Conservation (phyloP, 2,888 invertebrate species). For the Phortica okadai region DNA sequence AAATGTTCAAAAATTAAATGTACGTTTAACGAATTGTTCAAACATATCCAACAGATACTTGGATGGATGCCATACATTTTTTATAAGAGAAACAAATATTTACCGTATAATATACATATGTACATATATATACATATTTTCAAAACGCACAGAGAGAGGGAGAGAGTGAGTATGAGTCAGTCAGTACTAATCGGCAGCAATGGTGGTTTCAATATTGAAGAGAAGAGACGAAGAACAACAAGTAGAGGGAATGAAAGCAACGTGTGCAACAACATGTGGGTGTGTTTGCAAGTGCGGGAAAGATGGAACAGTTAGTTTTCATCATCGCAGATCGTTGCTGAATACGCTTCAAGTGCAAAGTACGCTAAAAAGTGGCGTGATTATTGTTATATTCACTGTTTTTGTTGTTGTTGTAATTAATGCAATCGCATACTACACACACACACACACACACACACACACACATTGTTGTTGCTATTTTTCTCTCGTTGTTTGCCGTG, state of each 20-base stretch:
- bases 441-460: neutral
- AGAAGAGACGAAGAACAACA: too few relatives aligned
- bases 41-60: too few relatives aligned
- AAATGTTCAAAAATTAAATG: too few relatives aligned
- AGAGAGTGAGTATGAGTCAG: neutral
- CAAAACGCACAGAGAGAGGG: too few relatives aligned
- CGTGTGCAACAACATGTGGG: neutral
- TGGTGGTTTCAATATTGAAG: neutral
- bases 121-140: neutral
- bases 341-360: slow-evolving; percentile 52
- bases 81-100: too few relatives aligned
- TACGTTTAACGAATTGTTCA: too few relatives aligned
- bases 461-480: slow-evolving; percentile 8
- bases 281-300: neutral
- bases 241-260: too few relatives aligned
- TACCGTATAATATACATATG: neutral
- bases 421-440: neutral
- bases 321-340: neutral
- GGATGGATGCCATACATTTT: too few relatives aligned
- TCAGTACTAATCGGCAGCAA: neutral
- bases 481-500: neutral
- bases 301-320: neutral
- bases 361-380: slow-evolving; percentile 62
- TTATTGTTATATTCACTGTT: slow-evolving; percentile 50
- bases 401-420: slow-evolving; percentile 39